A percentile compares a stretch with the other conserved stretches of the same genome.
These are phyloP conservation scores for Ammodytes marinus DNA, from an alignment of 2,113 vertebrate genomes.

Conservation along the genomic window DNA sequence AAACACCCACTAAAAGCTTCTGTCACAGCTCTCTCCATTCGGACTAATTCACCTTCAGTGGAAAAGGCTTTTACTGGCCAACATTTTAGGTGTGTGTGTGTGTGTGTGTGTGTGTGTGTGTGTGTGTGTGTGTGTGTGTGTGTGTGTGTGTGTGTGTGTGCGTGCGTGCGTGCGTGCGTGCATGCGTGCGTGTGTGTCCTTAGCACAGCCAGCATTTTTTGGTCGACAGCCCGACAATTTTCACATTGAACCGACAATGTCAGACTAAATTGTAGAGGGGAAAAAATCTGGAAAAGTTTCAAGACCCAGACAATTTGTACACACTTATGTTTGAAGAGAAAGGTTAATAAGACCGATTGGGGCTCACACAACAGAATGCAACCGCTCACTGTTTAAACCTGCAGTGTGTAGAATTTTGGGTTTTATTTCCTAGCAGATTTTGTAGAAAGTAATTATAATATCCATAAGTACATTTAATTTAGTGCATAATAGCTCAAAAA, in stretches of 20 bases:
- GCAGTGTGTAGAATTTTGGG: no score
- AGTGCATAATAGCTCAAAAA: no score
- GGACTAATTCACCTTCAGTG: no score
- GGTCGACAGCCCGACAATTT: slow-evolving; percentile 24
- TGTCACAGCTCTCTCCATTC: no score
- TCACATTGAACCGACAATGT: slow-evolving; percentile 33
- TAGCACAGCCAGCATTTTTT: slow-evolving; percentile 27
- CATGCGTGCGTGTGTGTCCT: neutral
- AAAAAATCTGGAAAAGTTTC: slow-evolving; percentile 17
- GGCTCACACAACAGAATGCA: neutral
- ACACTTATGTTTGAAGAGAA: neutral
- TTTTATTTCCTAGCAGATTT: no score
- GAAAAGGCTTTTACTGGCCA: no score
- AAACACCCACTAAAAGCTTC: no score
- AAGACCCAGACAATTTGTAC: slow-evolving; percentile 2
- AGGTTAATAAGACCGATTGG: neutral
- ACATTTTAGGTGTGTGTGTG: neutral
- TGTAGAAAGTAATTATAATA: no score
- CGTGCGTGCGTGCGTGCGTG: neutral
- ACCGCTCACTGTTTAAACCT: no score
- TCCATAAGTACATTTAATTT: no score
- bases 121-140: neutral
- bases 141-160: neutral
- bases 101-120: neutral
- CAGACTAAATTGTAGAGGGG: slow-evolving; percentile 20